phyloP scores from a whole-genome alignment of 2,888 invertebrate genomes.

The Leucania comma region DNA sequence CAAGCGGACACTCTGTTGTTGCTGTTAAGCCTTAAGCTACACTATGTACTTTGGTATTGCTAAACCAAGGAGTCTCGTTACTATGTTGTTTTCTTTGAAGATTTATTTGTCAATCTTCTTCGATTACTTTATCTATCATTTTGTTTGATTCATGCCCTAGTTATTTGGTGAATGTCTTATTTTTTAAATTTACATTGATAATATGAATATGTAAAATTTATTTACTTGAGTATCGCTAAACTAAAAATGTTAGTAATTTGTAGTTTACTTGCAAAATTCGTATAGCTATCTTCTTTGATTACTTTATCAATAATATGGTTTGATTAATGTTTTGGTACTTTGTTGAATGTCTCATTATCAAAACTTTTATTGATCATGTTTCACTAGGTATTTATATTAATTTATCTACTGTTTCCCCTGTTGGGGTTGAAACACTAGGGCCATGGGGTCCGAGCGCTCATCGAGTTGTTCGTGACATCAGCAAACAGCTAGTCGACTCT shows the following conservation, averaged over 20 bases:
- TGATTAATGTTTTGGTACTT: not conserved
- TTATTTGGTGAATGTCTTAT: not conserved
- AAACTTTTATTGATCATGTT: not conserved
- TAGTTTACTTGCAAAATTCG: no score
- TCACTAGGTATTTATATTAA: no score
- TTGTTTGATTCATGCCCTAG: not conserved
- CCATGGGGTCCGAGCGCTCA: no score
- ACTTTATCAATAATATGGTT: no score
- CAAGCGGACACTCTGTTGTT: slow-evolving; percentile 48
- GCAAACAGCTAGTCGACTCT: no score
- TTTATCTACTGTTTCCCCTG: no score
- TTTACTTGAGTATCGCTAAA: no score
- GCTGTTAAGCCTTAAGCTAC: slow-evolving; percentile 41
- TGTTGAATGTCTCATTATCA: not conserved
- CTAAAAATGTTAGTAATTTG: no score
- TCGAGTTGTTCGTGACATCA: no score
- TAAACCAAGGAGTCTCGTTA: slow-evolving; percentile 27
- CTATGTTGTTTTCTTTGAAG: slow-evolving; percentile 1
- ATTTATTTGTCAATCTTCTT: slow-evolving; percentile 5
- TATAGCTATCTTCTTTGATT: no score
- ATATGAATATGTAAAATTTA: not conserved
- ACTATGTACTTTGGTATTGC: slow-evolving; percentile 32
- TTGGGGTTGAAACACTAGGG: no score
- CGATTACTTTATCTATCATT: not conserved
- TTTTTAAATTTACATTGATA: not conserved